phyloP scores from a whole-genome alignment of 2,113 vertebrate genomes.

The Phoxinus phoxinus region DNA sequence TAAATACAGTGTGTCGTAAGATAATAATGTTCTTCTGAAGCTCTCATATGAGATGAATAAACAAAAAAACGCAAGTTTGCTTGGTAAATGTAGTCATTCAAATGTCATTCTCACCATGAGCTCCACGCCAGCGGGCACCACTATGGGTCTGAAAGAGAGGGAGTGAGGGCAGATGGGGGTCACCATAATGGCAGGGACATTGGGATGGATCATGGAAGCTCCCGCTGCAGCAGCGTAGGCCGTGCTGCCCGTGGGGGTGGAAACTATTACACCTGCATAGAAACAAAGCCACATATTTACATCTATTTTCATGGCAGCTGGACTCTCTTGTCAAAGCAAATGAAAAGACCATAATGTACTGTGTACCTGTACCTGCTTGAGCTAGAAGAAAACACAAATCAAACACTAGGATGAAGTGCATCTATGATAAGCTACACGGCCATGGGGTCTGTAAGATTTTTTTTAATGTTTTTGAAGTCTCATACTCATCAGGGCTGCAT shows the following conservation, averaged over 20 bases:
- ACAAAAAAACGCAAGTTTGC: background rate
- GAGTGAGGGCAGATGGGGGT: slow-evolving; percentile 85
- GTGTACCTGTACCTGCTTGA: background rate
- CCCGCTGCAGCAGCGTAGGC: slow-evolving; percentile 81
- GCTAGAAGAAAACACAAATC: background rate
- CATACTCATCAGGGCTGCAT: too few relatives aligned
- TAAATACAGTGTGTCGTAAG: background rate
- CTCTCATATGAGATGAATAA: background rate
- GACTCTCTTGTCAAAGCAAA: background rate
- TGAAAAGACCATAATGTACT: background rate
- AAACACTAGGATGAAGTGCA: background rate
- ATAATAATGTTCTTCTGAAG: background rate
- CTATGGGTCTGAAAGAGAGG: slow-evolving; percentile 83
- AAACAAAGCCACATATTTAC: slow-evolving; percentile 16
- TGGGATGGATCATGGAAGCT: slow-evolving; percentile 84
- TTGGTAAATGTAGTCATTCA: background rate
- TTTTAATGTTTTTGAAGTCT: too few relatives aligned
- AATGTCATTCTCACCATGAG: slow-evolving; percentile 74
- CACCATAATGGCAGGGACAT: slow-evolving; percentile 84
- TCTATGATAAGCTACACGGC: background rate
- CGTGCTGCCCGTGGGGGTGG: slow-evolving; percentile 81
- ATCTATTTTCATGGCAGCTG: slow-evolving; percentile 34
- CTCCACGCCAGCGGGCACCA: slow-evolving; percentile 82
- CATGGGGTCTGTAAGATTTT: too few relatives aligned
- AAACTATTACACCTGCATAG: slow-evolving; percentile 78